These are phyloP conservation scores for Drosophila navojoa DNA, from an alignment of 1,140 invertebrate species.

Conservation along the genomic window DNA sequence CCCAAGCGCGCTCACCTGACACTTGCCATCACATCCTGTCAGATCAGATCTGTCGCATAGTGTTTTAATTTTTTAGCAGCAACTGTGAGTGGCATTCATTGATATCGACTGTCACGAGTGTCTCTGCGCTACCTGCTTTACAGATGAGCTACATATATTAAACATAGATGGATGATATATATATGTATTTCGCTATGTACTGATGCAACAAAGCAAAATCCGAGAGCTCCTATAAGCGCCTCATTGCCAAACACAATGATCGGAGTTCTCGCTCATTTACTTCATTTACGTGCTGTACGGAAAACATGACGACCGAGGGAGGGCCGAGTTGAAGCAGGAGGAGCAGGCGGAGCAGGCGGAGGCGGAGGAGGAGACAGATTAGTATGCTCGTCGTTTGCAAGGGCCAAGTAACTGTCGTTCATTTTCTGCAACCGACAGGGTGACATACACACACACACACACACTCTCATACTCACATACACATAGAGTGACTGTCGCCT, in stretches of 20 bases:
- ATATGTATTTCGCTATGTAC: neutral
- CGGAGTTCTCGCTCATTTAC: slow-evolving; percentile 27
- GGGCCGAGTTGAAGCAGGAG: no score
- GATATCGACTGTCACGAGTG: slow-evolving; percentile 65
- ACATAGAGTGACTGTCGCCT: slow-evolving; percentile 54
- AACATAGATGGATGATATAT: neutral
- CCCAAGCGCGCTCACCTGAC: slow-evolving; percentile 41
- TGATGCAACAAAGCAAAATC: neutral
- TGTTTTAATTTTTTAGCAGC: slow-evolving; percentile 72
- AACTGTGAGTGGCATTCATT: slow-evolving; percentile 58
- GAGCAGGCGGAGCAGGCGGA: slow-evolving; percentile 18
- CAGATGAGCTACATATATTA: slow-evolving; percentile 13
- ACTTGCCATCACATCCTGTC: slow-evolving; percentile 37
- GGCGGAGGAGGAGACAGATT: slow-evolving; percentile 53
- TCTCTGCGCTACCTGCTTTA: slow-evolving; percentile 17
- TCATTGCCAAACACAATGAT: slow-evolving; percentile 42
- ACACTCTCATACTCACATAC: slow-evolving; percentile 7
- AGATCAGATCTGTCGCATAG: slow-evolving; percentile 45
- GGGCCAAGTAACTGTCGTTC: slow-evolving; percentile 47
- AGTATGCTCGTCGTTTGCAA: slow-evolving; percentile 62
- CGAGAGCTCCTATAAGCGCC: slow-evolving; percentile 31
- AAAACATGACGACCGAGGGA: slow-evolving; percentile 6
- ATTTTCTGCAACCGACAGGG: slow-evolving; percentile 48
- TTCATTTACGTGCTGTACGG: slow-evolving; percentile 42
- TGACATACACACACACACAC: slow-evolving; percentile 41